A percentile compares a stretch with the other conserved stretches of the same genome.
Conservation (phyloP, 2,888 invertebrate species). For the Dasysyrphus tricinctus region DNA sequence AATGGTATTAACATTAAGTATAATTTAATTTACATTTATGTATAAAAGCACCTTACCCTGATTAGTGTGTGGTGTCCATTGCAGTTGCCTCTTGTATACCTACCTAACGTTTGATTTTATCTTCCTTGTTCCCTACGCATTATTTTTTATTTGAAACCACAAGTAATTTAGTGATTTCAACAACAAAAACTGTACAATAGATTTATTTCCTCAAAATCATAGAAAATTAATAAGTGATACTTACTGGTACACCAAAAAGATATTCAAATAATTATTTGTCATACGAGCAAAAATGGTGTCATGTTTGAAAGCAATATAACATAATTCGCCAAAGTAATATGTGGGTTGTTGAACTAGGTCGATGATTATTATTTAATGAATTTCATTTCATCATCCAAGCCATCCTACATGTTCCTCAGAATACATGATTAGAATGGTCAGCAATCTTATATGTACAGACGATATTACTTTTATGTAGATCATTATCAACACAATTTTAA, state of each 20-base stretch:
- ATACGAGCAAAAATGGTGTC: no score
- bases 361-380: neutral
- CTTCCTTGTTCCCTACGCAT: neutral
- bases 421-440: neutral
- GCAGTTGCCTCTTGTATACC: neutral
- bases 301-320: no score
- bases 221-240: no score
- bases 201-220: no score
- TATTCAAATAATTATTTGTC: no score
- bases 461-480: neutral
- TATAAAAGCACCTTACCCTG: neutral
- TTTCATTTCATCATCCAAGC: neutral
- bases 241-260: no score
- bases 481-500: neutral
- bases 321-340: neutral
- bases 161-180: no score
- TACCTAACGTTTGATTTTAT: neutral
- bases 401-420: neutral
- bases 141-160: neutral
- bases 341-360: slow-evolving; percentile 14
- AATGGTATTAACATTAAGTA: slow-evolving; percentile 29
- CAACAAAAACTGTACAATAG: no score
- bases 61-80: no score
- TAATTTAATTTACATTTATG: neutral
- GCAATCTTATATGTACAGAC: neutral